Base-by-base conservation (phyloP, 2,113 vertebrate genomes). In the Penelope pileata region DNA sequence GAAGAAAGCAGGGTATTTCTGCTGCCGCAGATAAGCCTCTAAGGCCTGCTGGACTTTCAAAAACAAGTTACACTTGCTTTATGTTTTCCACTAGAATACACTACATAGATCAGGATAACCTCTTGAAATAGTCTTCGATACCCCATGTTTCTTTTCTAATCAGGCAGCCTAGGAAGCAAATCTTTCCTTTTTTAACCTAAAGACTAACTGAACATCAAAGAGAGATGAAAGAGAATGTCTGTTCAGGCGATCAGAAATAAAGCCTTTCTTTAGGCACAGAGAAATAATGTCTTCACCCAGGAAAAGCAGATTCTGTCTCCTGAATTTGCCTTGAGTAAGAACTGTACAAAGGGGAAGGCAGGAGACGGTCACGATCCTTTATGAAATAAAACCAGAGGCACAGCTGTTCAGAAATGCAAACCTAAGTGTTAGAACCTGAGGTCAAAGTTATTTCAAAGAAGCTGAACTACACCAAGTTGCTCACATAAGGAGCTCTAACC, bases 281-380 rank as follows among this genome's bases (percentile, higher is more conserved):
- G 54, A 80, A 59, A 4, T 14, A 92, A 18, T n/a, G 23, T 12
- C 59, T 50, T 50, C 66, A 34, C 13, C 34, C 42, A 54, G 27
- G 54, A 67, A 84, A 16, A 89, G 54, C 18, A 11, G 7, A n/a
- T 51, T 68, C 24, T 19, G 30, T 6, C 43, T 74, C 42, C 47
- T 74, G 17, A 60, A 53, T 48, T 66, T 32, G 16, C 64, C 26
- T 66, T 21, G 75, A 47, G n/a, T 12, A 2, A 11, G 16, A 77
- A 30, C 0, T 48, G 24, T 13, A 77, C 18, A 34, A 47, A 38
- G 23, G 7, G 6, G 26, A 77, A 4, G 2, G 15, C 2, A 40
- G 29, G 29, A 91, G 27, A 90, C 27, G 11, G 26, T 70, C 34
- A 54, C 5, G 13, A 3, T 51, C 42, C 82, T 85, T 75, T 26